Conservation (phyloP, 2,888 invertebrate genomes). For the Thalpophila matura region DNA sequence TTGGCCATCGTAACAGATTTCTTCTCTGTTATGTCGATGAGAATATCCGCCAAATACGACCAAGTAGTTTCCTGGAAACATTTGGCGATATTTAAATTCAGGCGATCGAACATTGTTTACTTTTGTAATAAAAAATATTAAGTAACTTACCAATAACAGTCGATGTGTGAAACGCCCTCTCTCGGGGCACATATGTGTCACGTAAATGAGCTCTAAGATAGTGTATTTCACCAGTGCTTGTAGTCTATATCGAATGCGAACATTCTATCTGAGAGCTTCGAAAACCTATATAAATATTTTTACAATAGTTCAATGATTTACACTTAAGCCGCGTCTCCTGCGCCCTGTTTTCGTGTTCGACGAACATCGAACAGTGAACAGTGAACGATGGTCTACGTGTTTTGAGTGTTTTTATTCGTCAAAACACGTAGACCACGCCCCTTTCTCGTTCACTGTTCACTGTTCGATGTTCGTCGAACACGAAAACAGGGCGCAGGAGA, state of each 20-base stretch:
- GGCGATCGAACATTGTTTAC: no score
- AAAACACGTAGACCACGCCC: no score
- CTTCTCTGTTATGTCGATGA: constrained; percentile 97
- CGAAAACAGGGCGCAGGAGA: no score
- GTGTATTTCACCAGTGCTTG: constrained; percentile 96
- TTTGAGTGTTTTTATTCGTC: no score
- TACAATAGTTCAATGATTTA: no score
- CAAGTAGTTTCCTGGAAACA: constrained; percentile 94
- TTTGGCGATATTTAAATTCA: neutral
- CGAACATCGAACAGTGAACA: no score
- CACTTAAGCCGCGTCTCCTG: no score
- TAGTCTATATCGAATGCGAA: constrained; percentile 97
- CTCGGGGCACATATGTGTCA: constrained; percentile 95
- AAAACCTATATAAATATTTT: no score
- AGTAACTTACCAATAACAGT: constrained; percentile 93
- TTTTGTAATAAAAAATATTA: constrained; percentile 33
- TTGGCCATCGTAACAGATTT: constrained; percentile 98
- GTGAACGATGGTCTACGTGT: no score
- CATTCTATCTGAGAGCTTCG: constrained; percentile 97
- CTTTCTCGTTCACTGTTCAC: no score
- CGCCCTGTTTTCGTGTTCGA: no score
- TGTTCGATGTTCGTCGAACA: no score
- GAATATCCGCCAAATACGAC: constrained; percentile 98
- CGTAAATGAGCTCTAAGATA: constrained; percentile 95
- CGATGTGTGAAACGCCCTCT: constrained; percentile 97